Base-by-base conservation (phyloP, 2,888 invertebrate species). In the Ypsolopha scabrella region DNA sequence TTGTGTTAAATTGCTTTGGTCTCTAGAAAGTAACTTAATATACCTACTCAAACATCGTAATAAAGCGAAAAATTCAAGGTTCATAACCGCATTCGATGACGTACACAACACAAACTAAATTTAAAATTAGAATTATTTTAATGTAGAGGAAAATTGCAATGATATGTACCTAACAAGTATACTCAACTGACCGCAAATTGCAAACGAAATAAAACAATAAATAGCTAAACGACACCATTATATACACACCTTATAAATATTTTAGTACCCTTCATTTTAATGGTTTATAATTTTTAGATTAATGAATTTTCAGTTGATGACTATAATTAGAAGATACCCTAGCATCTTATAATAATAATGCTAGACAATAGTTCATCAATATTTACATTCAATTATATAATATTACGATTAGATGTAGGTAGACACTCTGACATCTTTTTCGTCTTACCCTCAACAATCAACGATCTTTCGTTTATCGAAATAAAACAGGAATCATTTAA, bases 261-360 rank as follows among this genome's bases (percentile, higher is more conserved):
- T 79, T 83, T 83, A 85, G 83, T 85, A 85, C 85, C 85, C 85
- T 85, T 83, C 68, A 70, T 80, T 75, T 80, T 77, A 79, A 80
- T 79, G 81, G 75, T 83, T 72, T 72, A 65, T 68, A 50, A 57
- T 69, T 24, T 24, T 72, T 75, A 70, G 72, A 67, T 78, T 81
- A 79, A 76, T 73, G 70, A 75, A 70, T 68, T 76, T 79, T 77
- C 43, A 75, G 13, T 70, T 79, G 66, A 70, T 75, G 75, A 79
- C 78, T 81, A 79, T 37, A 37, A 36, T 35, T 8, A 47, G 34
- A 45, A 4, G n/a, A 45, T 24, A n/a, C 45, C 10, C 45, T 34
- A 34, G 34, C 45, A 24, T 45, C 45, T 9, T n/a, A 8, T 10
- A 8, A 45, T 33, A 33, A 3, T 41, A 45, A 45, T 33, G 45